phyloP scores from a whole-genome alignment of 2,113 vertebrate genomes.

The Cardinalis cardinalis region DNA sequence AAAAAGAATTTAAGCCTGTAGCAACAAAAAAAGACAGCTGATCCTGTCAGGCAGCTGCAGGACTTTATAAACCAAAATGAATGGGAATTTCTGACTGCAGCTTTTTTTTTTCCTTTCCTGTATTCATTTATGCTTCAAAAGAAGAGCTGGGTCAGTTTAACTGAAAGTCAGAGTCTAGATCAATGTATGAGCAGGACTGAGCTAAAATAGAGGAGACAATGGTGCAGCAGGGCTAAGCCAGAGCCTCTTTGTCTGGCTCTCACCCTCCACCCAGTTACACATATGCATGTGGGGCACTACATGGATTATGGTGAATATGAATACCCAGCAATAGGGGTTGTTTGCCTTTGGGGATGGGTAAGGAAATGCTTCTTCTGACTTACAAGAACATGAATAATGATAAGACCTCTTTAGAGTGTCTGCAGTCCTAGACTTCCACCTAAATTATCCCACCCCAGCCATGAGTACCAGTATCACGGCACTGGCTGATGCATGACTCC shows the following conservation, averaged over 20 bases:
- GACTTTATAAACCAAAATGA: conserved; percentile 17
- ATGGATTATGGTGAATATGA: neutral
- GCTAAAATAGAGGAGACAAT: neutral
- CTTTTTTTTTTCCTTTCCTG: neutral
- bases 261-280: accelerated
- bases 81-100: neutral
- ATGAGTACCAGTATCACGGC: accelerated
- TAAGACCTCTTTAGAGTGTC: neutral
- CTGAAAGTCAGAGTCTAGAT: neutral
- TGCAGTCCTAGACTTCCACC: neutral
- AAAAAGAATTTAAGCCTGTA: neutral
- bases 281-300: accelerated
- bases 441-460: neutral
- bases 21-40: conserved; percentile 8
- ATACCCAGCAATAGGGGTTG: neutral
- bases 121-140: neutral
- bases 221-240: neutral
- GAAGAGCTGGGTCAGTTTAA: neutral
- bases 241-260: accelerated
- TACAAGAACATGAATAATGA: neutral
- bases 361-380: neutral
- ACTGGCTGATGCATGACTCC: neutral
- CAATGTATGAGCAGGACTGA: neutral
- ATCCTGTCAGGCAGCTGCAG: neutral
- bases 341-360: neutral